Conservation (phyloP, 2,888 invertebrate genomes). For the Noctua pronuba region DNA sequence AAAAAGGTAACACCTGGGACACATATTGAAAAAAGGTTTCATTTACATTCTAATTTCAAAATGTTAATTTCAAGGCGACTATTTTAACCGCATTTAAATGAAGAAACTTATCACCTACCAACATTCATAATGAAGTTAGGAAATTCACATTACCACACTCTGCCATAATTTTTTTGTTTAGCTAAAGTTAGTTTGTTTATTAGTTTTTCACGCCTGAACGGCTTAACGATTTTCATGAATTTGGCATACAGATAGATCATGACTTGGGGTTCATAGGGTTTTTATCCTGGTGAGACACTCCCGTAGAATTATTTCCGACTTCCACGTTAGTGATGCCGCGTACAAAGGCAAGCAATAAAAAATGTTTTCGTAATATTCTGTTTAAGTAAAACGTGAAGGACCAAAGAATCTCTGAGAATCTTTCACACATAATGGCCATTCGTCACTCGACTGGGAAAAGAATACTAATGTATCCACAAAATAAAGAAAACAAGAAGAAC, state of each 20-base stretch:
- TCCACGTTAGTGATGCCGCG: background rate
- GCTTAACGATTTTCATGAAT: background rate
- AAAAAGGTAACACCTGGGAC: background rate
- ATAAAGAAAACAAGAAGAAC: constrained; percentile 45
- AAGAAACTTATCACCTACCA: background rate
- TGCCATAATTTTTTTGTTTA: background rate
- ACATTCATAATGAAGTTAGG: constrained; percentile 5
- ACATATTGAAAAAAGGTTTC: constrained; percentile 3
- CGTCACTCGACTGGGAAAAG: constrained; percentile 45
- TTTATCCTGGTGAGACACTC: background rate
- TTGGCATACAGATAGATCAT: background rate
- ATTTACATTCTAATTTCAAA: constrained; percentile 3
- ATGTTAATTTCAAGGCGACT: background rate
- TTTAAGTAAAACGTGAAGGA: constrained; percentile 27
- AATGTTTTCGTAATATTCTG: constrained; percentile 31
- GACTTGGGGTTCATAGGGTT: background rate
- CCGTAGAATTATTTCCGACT: no score
- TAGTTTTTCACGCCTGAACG: background rate
- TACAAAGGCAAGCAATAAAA: background rate
- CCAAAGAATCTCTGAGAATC: constrained; percentile 39
- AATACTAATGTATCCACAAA: constrained; percentile 55
- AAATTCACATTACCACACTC: background rate
- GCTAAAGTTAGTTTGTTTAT: background rate
- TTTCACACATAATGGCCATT: constrained; percentile 60
- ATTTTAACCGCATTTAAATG: constrained; percentile 10